Conservation (phyloP, 2,113 vertebrate species). For the Chlorodrepanis virens region DNA sequence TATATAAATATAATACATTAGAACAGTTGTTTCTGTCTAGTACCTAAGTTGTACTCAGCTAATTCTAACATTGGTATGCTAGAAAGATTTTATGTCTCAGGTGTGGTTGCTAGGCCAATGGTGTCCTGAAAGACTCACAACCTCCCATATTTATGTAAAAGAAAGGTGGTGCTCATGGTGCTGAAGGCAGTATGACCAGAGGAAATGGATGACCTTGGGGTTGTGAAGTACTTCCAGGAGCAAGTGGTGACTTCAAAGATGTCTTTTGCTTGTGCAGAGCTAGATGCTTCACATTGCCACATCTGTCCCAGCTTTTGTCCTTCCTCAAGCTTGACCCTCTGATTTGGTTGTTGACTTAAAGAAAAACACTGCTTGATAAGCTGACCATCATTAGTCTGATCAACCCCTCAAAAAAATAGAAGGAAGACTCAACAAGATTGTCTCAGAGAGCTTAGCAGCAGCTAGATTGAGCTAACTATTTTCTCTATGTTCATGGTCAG, state of each 20-base stretch:
- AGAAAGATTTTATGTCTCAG: background rate
- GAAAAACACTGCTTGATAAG: background rate
- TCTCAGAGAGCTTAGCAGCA: background rate
- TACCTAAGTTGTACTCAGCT: background rate
- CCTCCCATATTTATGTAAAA: background rate
- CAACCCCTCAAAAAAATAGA: background rate
- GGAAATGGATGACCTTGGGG: background rate
- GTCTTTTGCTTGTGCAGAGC: background rate
- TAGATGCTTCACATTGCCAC: background rate
- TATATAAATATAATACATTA: background rate
- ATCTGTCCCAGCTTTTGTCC: background rate
- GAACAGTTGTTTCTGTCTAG: background rate
- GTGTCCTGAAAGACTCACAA: background rate
- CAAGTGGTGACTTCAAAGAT: background rate
- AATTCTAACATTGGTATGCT: background rate
- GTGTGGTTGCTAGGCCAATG: background rate
- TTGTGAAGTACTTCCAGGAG: background rate
- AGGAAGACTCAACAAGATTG: background rate
- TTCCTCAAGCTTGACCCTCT: background rate
- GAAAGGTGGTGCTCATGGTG: background rate
- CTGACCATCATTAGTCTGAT: background rate
- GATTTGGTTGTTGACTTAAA: background rate
- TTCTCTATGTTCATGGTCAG: background rate
- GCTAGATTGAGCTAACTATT: background rate
- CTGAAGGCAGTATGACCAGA: background rate